phyloP scores from a whole-genome alignment of 2,888 invertebrate species.

The Scaptomyza tumidula region DNA sequence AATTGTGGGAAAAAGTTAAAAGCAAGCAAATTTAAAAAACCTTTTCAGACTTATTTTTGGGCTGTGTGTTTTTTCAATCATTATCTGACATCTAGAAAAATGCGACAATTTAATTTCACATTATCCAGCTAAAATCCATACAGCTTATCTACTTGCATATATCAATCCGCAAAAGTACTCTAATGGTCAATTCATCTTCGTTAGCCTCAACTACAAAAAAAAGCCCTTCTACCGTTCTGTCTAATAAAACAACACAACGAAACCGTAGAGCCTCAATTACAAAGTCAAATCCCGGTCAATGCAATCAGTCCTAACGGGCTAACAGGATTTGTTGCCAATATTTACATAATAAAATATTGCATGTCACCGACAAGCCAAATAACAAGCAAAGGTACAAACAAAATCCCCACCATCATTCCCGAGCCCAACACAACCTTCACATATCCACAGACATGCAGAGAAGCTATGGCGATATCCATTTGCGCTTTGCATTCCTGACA shows the following conservation, averaged over 20 bases:
- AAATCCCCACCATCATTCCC: constrained; percentile 2
- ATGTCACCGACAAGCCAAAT: constrained; percentile 53
- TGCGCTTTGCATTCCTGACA: constrained; percentile 60
- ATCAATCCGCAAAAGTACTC: constrained; percentile 1
- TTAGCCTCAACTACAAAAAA: not conserved
- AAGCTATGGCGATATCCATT: constrained; percentile 33
- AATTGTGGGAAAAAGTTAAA: not conserved
- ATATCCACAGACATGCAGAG: not conserved
- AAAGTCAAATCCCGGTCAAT: constrained; percentile 43
- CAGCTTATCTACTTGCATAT: constrained; percentile 3
- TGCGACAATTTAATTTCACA: no score
- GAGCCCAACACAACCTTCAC: not conserved
- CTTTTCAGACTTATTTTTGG: not conserved
- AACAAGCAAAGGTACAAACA: constrained; percentile 16
- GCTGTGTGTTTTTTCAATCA: no score
- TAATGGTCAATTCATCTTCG: constrained; percentile 13
- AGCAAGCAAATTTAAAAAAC: not conserved
- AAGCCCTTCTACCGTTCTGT: not conserved
- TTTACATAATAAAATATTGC: constrained; percentile 77
- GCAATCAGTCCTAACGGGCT: constrained; percentile 53
- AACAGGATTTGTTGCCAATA: constrained; percentile 69
- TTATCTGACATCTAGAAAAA: no score
- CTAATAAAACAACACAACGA: not conserved
- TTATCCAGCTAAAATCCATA: not conserved
- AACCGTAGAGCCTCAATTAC: constrained; percentile 43